Conservation (phyloP, 2,113 vertebrate genomes). For the Eulemur macaco region DNA sequence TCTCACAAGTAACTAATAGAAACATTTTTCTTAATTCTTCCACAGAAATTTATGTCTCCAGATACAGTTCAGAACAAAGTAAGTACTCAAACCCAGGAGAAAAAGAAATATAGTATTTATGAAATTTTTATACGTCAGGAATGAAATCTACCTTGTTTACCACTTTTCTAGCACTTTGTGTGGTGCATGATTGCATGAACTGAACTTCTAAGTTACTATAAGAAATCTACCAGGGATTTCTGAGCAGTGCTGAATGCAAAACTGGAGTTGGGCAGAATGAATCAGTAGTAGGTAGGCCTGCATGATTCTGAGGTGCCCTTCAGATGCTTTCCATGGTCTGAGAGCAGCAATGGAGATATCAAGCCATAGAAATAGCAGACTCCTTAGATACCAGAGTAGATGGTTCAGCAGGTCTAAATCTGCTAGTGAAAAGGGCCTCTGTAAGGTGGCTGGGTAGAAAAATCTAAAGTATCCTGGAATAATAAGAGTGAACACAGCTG, state of each 20-base stretch:
- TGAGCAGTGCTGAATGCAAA: not conserved
- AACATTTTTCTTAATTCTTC: conserved; percentile 46
- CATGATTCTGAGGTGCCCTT: not conserved
- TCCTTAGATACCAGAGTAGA: not conserved
- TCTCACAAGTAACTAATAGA: not conserved
- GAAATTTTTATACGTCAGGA: not conserved
- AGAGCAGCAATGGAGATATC: not conserved
- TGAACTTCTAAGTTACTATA: not conserved
- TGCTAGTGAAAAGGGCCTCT: not conserved
- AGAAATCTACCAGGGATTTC: not conserved
- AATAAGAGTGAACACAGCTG: not conserved
- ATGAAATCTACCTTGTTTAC: not conserved
- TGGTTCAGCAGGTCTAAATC: not conserved
- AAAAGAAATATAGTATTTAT: not conserved
- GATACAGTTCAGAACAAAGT: conserved; percentile 74
- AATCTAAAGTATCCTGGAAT: not conserved
- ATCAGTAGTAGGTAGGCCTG: not conserved
- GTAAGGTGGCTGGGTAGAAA: not conserved
- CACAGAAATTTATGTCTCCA: conserved; percentile 46
- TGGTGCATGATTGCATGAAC: not conserved
- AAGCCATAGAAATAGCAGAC: not conserved
- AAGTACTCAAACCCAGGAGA: conserved; percentile 33
- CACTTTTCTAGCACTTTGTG: not conserved
- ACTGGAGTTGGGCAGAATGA: not conserved
- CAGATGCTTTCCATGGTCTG: not conserved